Base-by-base conservation (phyloP, 2,797 vertebrate species). In the Pipistrellus pipistrellus region DNA sequence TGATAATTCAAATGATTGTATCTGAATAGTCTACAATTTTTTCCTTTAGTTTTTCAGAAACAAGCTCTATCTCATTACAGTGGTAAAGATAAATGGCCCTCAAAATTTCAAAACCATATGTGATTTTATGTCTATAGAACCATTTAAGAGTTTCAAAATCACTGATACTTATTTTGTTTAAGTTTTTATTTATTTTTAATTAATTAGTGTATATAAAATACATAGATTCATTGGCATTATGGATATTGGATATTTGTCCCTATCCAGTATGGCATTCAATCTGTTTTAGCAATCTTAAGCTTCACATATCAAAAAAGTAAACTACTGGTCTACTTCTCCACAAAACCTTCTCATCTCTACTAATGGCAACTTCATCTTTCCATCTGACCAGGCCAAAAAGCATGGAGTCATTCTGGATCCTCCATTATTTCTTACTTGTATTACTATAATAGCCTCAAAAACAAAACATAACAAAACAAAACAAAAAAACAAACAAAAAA, bases 51-150 rank as follows among this genome's bases (percentile, higher is more conserved):
- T 41, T 59, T 92, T 69, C 21, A 13, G 32, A 77, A 35, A 71
- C 7, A 89, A 77, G 8, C 15, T 51, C 9, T 4, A 7, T 59
- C 46, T 89, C 53, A 71, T 59, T 71, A 64, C 21, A 44, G 53
- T 64, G 64, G 41, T 72, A 14, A 93, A 69, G 48, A 32, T 77
- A 62, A 78, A 32, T 44, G 53, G 15, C 72, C 9, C 64, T 85
- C 53, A 62, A 59, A 89, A 30, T 78, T 89, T 78, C 13, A 53
- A 68, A 94, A 78, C 72, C 30, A 77, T 59, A 38, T 68, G 38
- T 25, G 55, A 76, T 76, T 75, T 62, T 89, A 77, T 62, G 20
- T 57, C 20, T 69, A 41, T 27, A 27, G 8, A 66, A 80, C 15
- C 53, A 25, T 72, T 72, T 35, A 3, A 53, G 57, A 77, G 12